A percentile compares a stretch with the other conserved stretches of the same genome.
These are phyloP conservation scores for Ctenopoma kingsleyae DNA, from an alignment of 2,797 vertebrate species.

Conservation along the genomic window DNA sequence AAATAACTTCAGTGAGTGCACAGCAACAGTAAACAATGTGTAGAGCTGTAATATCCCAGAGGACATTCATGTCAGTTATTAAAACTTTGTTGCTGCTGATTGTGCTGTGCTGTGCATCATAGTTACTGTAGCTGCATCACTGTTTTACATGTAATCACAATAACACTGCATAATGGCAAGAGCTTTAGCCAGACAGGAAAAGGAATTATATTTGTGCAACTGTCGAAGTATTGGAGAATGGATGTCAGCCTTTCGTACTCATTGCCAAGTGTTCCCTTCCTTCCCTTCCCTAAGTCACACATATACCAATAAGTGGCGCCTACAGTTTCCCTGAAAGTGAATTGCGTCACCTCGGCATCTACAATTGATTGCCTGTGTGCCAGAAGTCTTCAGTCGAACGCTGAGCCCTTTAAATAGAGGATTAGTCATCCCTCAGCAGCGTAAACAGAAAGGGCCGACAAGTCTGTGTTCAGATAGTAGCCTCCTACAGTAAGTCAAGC, in stretches of 20 bases:
- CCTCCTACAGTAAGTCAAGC: slow-evolving; percentile 54
- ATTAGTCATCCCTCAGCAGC: slow-evolving; percentile 71
- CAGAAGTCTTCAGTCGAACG: slow-evolving; percentile 51
- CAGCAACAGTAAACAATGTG: slow-evolving; percentile 20
- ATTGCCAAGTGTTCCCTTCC: slow-evolving; percentile 6
- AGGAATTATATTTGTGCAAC: slow-evolving; percentile 23
- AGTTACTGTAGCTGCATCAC: slow-evolving; percentile 43
- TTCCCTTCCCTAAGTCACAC: slow-evolving; percentile 27
- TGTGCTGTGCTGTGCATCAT: slow-evolving; percentile 16
- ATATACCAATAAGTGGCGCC: slow-evolving; percentile 38
- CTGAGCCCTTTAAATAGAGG: slow-evolving; percentile 68
- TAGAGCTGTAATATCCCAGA: slow-evolving; percentile 1
- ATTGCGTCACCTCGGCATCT: slow-evolving; percentile 49
- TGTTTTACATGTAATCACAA: slow-evolving; percentile 57
- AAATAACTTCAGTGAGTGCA: slow-evolving; percentile 4
- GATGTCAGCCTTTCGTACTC: background rate
- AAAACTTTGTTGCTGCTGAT: slow-evolving; percentile 30
- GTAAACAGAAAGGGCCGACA: slow-evolving; percentile 48
- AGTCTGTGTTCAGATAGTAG: slow-evolving; percentile 46
- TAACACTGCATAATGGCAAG: slow-evolving; percentile 27
- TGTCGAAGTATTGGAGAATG: background rate
- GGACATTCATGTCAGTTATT: slow-evolving; percentile 27
- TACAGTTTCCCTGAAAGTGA: slow-evolving; percentile 43
- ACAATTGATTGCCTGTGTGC: slow-evolving; percentile 52
- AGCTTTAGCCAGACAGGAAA: slow-evolving; percentile 20